Evolutionary conservation across 2,888 invertebrate species (phyloP).

Genomic region (Catocala nupta): DNA sequence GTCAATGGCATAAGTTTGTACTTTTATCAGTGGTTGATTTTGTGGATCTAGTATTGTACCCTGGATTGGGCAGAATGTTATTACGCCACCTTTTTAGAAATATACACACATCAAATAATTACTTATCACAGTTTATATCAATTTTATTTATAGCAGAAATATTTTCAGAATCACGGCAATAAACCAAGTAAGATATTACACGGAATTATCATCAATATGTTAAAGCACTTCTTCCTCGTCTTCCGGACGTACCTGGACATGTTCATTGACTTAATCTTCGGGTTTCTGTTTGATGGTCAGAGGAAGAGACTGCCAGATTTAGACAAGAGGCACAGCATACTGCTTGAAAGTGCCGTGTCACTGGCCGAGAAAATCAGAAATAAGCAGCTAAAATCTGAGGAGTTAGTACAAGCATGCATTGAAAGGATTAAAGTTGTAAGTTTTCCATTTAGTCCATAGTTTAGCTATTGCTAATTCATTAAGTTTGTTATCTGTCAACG

Average conservation of each 20-base stretch:
- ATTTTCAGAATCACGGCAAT: constrained; percentile 61
- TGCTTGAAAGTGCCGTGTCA: constrained; percentile 89
- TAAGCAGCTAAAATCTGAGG: constrained; percentile 89
- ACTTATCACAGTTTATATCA: no score
- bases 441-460: constrained; percentile 19
- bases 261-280: constrained; percentile 72
- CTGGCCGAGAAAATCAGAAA: constrained; percentile 90
- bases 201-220: constrained; percentile 70
- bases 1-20: no score
- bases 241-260: constrained; percentile 72
- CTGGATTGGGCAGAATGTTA: no score
- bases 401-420: constrained; percentile 91
- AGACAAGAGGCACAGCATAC: constrained; percentile 67
- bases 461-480: background rate
- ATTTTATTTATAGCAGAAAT: background rate
- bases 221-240: constrained; percentile 67
- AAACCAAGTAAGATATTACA: constrained; percentile 73
- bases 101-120: no score
- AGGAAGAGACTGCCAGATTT: constrained; percentile 69
- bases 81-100: no score
- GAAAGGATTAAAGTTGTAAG: constrained; percentile 91
- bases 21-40: no score
- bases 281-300: constrained; percentile 70
- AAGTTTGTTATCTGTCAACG: no score
- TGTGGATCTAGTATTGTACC: no score